phyloP scores from a whole-genome alignment of 2,888 invertebrate species.

The Pristionchus fissidentatus region DNA sequence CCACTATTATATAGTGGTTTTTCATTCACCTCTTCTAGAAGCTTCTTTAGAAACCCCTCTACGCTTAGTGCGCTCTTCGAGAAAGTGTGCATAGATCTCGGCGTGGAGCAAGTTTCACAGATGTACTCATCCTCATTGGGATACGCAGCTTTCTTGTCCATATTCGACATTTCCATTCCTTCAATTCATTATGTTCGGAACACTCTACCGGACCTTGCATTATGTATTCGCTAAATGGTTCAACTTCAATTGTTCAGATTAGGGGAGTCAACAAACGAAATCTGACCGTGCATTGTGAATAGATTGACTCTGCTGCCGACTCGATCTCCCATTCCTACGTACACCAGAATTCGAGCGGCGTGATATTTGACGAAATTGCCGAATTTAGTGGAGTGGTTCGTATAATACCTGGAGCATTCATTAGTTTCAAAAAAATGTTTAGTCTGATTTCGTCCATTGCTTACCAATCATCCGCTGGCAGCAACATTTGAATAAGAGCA shows the following conservation, averaged over 20 bases:
- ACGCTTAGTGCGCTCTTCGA: conserved; percentile 48
- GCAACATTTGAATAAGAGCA: conserved; percentile 80
- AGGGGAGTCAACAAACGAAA: background rate
- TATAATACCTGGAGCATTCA: conserved; percentile 80
- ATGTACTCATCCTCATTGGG: conserved; percentile 71
- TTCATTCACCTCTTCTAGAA: conserved; percentile 48
- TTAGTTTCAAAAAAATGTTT: background rate
- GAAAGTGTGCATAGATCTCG: conserved; percentile 68
- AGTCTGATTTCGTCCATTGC: background rate
- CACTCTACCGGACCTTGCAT: background rate
- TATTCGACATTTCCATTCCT: background rate
- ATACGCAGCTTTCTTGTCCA: conserved; percentile 11
- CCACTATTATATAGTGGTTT: too few species aligned
- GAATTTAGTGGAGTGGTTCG: conserved; percentile 82
- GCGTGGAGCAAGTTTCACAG: conserved; percentile 70
- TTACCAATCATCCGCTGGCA: conserved; percentile 82
- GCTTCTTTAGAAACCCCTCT: conserved; percentile 49
- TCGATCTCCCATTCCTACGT: conserved; percentile 81
- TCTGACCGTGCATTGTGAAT: conserved; percentile 80
- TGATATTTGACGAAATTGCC: conserved; percentile 82
- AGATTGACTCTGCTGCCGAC: conserved; percentile 81
- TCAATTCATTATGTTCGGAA: background rate
- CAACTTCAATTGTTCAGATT: background rate
- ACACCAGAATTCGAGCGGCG: conserved; percentile 81
- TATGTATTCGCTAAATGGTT: background rate